These are phyloP conservation scores for Netelia virgata DNA, from an alignment of 2,888 invertebrate species.

Conservation along the genomic window DNA sequence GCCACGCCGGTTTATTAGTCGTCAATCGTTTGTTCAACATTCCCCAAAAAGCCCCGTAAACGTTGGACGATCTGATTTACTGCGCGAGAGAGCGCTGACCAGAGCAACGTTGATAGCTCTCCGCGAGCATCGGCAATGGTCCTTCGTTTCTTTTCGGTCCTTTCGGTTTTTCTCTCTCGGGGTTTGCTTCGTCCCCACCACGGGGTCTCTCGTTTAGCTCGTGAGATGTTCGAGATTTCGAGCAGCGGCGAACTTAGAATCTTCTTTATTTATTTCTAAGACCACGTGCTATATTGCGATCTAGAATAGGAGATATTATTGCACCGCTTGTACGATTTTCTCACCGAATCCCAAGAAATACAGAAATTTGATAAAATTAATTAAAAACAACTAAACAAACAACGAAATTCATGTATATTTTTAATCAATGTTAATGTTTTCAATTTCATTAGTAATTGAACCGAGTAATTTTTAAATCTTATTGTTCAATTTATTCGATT, in stretches of 20 bases:
- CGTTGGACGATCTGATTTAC: slow-evolving; percentile 82
- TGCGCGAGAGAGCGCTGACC: slow-evolving; percentile 68
- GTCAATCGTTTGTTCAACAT: slow-evolving; percentile 85
- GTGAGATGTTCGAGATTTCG: slow-evolving; percentile 13
- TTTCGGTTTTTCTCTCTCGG: slow-evolving; percentile 4
- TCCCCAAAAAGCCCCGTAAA: slow-evolving; percentile 84
- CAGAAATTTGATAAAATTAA: neutral
- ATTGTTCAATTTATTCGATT: neutral
- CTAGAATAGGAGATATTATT: neutral
- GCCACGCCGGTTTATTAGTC: slow-evolving; percentile 83
- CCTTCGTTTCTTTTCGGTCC: slow-evolving; percentile 22
- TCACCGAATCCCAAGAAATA: neutral
- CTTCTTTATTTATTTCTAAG: slow-evolving; percentile 13
- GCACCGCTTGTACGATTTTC: neutral
- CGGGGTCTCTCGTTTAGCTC: neutral
- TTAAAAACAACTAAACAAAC: too few species aligned
- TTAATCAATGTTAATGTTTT: too few species aligned
- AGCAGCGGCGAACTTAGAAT: neutral
- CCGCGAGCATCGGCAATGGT: slow-evolving; percentile 26
- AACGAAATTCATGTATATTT: too few species aligned
- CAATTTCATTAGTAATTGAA: too few species aligned
- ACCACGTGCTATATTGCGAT: neutral
- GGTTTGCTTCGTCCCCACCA: slow-evolving; percentile 6
- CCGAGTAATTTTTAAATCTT: too few species aligned
- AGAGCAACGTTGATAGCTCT: slow-evolving; percentile 51